A percentile compares a stretch with the other conserved stretches of the same genome.
Conservation (phyloP, 2,113 vertebrate genomes). For the Indri indri region DNA sequence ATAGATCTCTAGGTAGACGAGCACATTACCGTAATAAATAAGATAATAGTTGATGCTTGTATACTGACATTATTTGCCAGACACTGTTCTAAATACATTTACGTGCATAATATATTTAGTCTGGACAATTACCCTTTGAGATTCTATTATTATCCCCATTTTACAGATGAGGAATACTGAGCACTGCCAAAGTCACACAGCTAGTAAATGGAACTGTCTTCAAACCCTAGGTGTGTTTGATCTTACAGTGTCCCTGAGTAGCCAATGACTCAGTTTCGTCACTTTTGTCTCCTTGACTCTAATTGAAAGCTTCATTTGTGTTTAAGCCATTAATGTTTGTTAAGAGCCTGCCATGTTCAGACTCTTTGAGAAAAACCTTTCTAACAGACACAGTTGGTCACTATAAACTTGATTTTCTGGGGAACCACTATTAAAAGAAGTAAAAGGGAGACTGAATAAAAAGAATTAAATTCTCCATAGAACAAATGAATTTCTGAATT, state of each 20-base stretch:
- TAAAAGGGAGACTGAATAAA: not conserved
- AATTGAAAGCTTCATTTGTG: not conserved
- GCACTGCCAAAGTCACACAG: not conserved
- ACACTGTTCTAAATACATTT: not conserved
- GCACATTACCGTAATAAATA: not conserved
- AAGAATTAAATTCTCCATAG: not conserved
- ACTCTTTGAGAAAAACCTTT: not conserved
- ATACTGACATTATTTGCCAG: not conserved
- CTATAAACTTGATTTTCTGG: conserved; percentile 2
- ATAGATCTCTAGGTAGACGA: not conserved
- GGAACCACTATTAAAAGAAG: not conserved
- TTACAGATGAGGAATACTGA: not conserved
- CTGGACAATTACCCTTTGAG: not conserved
- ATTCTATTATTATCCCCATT: not conserved
- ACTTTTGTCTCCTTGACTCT: not conserved
- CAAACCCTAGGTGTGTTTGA: not conserved
- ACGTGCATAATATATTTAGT: not conserved
- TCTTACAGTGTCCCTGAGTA: not conserved
- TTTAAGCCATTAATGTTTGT: not conserved
- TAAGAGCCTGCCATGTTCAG: not conserved
- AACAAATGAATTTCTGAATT: not conserved
- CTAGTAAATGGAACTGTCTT: not conserved
- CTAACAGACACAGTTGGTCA: not conserved
- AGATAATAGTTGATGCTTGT: not conserved
- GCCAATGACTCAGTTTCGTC: not conserved